These are phyloP conservation scores for Paracentrotus lividus DNA, from an alignment of 53 echinoderm and acorn worm species.

Conservation along the genomic window DNA sequence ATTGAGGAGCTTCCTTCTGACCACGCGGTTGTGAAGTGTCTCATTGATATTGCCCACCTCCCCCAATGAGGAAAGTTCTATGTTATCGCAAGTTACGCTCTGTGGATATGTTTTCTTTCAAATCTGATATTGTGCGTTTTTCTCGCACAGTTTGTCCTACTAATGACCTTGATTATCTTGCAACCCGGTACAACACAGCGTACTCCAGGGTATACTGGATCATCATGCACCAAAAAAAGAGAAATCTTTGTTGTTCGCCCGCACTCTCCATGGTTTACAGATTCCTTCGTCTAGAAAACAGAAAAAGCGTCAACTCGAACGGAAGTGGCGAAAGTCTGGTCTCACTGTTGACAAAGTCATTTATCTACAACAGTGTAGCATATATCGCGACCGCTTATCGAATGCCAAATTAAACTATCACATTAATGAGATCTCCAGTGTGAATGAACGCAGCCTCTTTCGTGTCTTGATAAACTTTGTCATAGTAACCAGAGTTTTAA, in stretches of 20 bases:
- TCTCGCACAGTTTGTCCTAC: not conserved
- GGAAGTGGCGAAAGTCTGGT: slow-evolving; percentile 63
- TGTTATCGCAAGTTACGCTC: slow-evolving; percentile 16
- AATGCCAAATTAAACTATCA: slow-evolving; percentile 46
- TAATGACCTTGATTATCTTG: slow-evolving; percentile 14
- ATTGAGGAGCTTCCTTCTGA: slow-evolving; percentile 5
- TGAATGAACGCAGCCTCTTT: slow-evolving; percentile 55
- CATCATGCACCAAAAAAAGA: slow-evolving; percentile 34
- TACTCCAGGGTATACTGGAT: not conserved
- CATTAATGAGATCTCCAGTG: slow-evolving; percentile 29
- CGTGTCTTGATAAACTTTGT: slow-evolving; percentile 36
- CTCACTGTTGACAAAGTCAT: slow-evolving; percentile 63
- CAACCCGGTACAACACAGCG: slow-evolving; percentile 19
- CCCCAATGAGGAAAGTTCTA: not conserved
- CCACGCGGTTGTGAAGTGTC: not conserved
- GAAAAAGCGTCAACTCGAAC: slow-evolving; percentile 29
- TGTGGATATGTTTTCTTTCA: slow-evolving; percentile 1
- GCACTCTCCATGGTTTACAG: slow-evolving; percentile 72
- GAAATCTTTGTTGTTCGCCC: slow-evolving; percentile 46
- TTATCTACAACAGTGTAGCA: slow-evolving; percentile 1
- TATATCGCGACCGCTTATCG: slow-evolving; percentile 19
- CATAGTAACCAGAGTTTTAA: not conserved
- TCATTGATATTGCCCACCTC: slow-evolving; percentile 26
- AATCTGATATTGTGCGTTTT: slow-evolving; percentile 21
- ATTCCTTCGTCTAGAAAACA: slow-evolving; percentile 50